Percentiles rank a stretch among this genome's conserved stretches.
These are phyloP conservation scores for Scytalopus superciliaris DNA, from an alignment of 2,113 vertebrate species.

Conservation along the genomic window DNA sequence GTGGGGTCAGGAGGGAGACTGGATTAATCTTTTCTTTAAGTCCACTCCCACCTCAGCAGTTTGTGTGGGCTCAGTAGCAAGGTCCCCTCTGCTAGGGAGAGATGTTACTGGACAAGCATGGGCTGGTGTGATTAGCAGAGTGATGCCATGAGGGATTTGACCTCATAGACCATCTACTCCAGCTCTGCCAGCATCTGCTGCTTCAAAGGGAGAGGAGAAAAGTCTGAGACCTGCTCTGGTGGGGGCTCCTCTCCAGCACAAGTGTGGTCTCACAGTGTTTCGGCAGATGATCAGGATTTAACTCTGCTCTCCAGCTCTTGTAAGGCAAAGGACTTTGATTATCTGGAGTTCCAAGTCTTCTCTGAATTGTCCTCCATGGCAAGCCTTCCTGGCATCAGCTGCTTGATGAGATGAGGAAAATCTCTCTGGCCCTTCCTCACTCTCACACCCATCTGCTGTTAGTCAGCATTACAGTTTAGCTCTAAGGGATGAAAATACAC, in stretches of 20 bases:
- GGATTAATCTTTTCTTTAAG: background rate
- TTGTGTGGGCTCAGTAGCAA: background rate
- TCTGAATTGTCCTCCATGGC: background rate
- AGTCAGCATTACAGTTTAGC: background rate
- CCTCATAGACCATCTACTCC: background rate
- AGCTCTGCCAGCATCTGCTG: background rate
- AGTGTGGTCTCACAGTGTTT: background rate
- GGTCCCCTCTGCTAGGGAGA: background rate
- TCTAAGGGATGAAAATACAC: background rate
- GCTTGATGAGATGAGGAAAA: background rate
- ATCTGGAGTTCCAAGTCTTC: background rate
- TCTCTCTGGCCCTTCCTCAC: background rate
- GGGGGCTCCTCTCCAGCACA: background rate
- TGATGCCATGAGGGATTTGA: background rate
- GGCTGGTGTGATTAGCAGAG: background rate
- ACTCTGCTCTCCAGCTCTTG: background rate
- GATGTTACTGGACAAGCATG: accelerated
- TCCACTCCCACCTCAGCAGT: accelerated
- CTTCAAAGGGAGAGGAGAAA: background rate
- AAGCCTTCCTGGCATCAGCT: background rate
- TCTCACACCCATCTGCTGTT: background rate
- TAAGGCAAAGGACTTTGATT: background rate
- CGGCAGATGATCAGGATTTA: background rate
- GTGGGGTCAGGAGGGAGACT: background rate
- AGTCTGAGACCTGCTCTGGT: background rate